Percentiles rank a stretch among this genome's conserved stretches.
Evolutionary conservation across 2,888 invertebrate genomes (phyloP).

Genomic region (Epirrhoe tristata): DNA sequence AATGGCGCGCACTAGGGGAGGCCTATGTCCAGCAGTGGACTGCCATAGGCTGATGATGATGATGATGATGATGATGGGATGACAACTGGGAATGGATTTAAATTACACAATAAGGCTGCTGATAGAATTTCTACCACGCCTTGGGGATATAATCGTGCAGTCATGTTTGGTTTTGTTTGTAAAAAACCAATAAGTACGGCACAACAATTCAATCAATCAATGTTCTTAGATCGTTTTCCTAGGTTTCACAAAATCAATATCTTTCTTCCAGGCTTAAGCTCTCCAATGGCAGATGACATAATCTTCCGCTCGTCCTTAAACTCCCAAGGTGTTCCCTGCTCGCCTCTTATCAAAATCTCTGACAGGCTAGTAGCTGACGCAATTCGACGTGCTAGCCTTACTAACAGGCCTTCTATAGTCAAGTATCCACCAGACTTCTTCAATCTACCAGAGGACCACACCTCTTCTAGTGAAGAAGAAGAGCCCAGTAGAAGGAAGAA

Average conservation of each 20-base stretch:
- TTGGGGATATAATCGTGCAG: too few relatives aligned
- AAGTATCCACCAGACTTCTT: slow-evolving; percentile 78
- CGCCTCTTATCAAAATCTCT: slow-evolving; percentile 65
- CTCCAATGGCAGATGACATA: slow-evolving; percentile 60
- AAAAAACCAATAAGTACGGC: too few relatives aligned
- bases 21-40: too few relatives aligned
- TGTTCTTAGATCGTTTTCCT: too few relatives aligned
- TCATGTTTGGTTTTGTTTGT: too few relatives aligned
- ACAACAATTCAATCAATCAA: too few relatives aligned
- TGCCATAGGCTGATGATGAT: too few relatives aligned
- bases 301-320: slow-evolving; percentile 58
- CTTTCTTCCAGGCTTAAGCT: slow-evolving; percentile 65
- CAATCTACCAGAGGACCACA: slow-evolving; percentile 63
- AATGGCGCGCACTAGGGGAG: too few relatives aligned
- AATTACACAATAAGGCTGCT: too few relatives aligned
- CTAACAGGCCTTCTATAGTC: slow-evolving; percentile 67
- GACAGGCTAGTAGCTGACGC: slow-evolving; percentile 77
- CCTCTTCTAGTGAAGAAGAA: slow-evolving; percentile 75
- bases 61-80: too few relatives aligned
- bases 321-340: slow-evolving; percentile 52
- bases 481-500: slow-evolving; percentile 50
- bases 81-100: too few relatives aligned
- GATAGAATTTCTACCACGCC: too few relatives aligned
- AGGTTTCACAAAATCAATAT: slow-evolving; percentile 1
- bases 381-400: slow-evolving; percentile 72